phyloP scores from a whole-genome alignment of 2,797 vertebrate genomes.

The Stomatorhinus walkeri region DNA sequence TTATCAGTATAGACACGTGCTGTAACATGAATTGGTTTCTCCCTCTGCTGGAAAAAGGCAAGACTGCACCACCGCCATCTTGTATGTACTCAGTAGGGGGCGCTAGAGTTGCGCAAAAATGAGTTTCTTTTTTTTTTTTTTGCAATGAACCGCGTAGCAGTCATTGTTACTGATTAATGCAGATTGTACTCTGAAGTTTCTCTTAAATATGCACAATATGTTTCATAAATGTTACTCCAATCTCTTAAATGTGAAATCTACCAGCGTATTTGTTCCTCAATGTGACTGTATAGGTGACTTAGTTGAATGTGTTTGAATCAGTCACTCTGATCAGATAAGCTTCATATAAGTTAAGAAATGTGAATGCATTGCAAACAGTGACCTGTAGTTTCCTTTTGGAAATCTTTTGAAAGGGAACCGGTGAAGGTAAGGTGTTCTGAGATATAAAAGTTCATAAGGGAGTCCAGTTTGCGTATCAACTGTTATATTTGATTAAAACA shows the following conservation, averaged over 20 bases:
- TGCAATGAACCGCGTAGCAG: background rate
- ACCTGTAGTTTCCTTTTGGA: background rate
- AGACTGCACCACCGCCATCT: too few relatives aligned
- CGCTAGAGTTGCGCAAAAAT: conserved; percentile 39
- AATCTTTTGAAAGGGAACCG: background rate
- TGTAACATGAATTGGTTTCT: background rate
- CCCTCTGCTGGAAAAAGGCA: conserved; percentile 5
- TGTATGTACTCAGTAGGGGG: conserved; percentile 48
- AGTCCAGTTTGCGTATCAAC: background rate
- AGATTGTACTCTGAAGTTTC: background rate
- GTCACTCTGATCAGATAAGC: background rate
- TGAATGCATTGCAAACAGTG: background rate
- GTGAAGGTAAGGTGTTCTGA: background rate
- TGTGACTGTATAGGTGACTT: background rate
- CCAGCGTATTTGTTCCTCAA: background rate
- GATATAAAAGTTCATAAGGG: background rate
- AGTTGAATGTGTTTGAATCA: background rate
- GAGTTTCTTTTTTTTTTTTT: background rate
- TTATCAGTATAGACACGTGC: background rate
- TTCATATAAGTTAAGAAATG: background rate
- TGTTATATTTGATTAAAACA: background rate
- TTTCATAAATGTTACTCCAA: background rate
- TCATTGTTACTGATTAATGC: background rate
- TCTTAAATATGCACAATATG: background rate
- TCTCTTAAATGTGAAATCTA: background rate